Evolutionary conservation across 2,113 vertebrate species (phyloP).

Genomic region (Platycercus adscitus): DNA sequence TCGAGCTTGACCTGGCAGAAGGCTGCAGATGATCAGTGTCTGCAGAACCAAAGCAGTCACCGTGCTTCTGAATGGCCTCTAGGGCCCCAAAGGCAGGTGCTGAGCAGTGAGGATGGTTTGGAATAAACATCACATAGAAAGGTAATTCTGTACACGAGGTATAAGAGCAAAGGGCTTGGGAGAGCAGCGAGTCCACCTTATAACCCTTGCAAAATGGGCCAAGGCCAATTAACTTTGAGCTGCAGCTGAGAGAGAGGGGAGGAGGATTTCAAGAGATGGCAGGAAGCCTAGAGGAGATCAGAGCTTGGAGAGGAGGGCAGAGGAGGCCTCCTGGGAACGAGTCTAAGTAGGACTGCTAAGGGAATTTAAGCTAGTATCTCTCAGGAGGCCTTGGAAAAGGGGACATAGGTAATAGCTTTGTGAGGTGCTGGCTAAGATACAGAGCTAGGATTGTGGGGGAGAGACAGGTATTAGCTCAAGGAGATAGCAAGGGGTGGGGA

Average conservation of each 20-base stretch:
- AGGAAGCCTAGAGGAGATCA: constrained; percentile 24
- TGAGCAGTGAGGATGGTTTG: background rate
- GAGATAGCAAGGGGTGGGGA: background rate
- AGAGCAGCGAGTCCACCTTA: background rate
- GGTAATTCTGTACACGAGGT: background rate
- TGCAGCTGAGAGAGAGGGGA: constrained; percentile 16
- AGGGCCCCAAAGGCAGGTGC: background rate
- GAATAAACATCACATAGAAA: background rate
- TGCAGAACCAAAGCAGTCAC: background rate
- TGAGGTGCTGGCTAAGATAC: background rate
- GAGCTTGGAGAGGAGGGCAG: background rate
- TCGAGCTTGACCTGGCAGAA: background rate
- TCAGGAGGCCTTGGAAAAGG: background rate
- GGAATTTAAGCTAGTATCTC: background rate
- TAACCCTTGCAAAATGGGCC: background rate
- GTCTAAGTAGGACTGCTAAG: background rate
- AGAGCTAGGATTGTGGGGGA: background rate
- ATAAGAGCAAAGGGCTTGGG: background rate
- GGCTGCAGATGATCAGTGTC: background rate
- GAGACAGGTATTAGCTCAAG: background rate
- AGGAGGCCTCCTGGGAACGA: background rate
- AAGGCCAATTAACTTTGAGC: constrained; percentile 1
- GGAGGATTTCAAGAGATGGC: constrained; percentile 21
- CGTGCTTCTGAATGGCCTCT: accelerated
- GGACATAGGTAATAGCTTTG: background rate